These are phyloP conservation scores for Megalops cyprinoides DNA, from an alignment of 2,797 vertebrate genomes.

Conservation along the genomic window DNA sequence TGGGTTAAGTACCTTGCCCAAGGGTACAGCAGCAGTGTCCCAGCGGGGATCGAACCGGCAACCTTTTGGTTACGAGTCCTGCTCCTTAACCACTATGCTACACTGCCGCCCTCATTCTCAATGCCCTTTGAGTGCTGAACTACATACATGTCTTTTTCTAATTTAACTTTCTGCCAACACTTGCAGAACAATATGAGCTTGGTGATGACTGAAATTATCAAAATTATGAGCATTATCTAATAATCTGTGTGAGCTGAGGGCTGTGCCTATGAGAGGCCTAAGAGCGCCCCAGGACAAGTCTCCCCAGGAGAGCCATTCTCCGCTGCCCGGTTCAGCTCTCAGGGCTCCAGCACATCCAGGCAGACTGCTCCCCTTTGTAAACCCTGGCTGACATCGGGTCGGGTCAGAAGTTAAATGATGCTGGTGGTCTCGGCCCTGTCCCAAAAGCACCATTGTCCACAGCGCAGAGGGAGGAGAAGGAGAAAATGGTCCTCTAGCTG, in stretches of 20 bases:
- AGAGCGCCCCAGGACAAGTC: too few relatives aligned
- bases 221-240: background rate
- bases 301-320: too few relatives aligned
- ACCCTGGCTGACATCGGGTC: conserved; percentile 70
- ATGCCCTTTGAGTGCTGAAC: background rate
- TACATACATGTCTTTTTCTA: background rate
- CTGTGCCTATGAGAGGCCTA: too few relatives aligned
- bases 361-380: conserved; percentile 58
- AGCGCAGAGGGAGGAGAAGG: conserved; percentile 28
- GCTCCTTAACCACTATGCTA: background rate
- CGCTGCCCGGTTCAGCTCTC: conserved; percentile 9
- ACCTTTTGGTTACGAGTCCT: too few relatives aligned
- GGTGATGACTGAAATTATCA: background rate
- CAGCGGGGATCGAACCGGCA: too few relatives aligned
- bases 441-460: conserved; percentile 74
- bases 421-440: conserved; percentile 58
- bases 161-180: background rate
- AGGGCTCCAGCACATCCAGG: background rate
- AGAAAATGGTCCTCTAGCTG: conserved; percentile 57
- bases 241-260: too few relatives aligned
- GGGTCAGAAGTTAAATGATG: conserved; percentile 74
- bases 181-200: background rate
- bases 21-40: too few relatives aligned
- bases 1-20: too few relatives aligned
- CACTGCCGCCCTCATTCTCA: background rate